A percentile compares a stretch with the other conserved stretches of the same genome.
phyloP scores from a whole-genome alignment of 2,113 vertebrate genomes.

The Psammodynastes pulverulentus region DNA sequence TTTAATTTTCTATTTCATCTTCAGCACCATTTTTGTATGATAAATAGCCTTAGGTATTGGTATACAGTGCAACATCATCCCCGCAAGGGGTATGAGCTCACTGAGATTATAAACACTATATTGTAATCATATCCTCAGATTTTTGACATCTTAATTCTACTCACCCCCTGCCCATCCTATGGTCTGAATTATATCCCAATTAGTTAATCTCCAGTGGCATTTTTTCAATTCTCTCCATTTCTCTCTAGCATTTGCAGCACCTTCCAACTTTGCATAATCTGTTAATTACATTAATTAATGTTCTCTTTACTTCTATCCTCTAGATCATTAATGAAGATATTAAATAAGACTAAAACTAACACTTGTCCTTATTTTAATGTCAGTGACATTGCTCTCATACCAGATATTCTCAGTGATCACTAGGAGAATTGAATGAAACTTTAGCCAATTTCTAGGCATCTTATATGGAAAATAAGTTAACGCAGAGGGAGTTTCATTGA shows the following conservation, averaged over 20 bases:
- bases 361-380: not conserved
- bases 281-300: slow-evolving; percentile 25
- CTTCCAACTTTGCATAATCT: not conserved
- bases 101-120: not conserved
- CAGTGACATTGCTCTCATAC: not conserved
- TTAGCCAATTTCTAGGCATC: slow-evolving; percentile 2
- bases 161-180: accelerated
- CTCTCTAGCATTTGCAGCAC: not conserved
- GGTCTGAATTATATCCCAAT: not conserved
- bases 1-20: not conserved
- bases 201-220: not conserved
- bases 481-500: not conserved
- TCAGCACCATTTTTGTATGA: not conserved
- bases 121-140: not conserved
- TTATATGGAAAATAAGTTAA: not conserved
- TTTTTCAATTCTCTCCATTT: not conserved
- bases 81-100: not conserved
- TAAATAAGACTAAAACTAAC: slow-evolving; percentile 27
- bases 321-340: slow-evolving; percentile 11
- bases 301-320: not conserved
- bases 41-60: not conserved
- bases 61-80: not conserved
- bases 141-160: not conserved
- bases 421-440: not conserved
- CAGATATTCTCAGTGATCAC: not conserved